Conservation (phyloP, 2,797 vertebrate genomes). For the Argya squamiceps region DNA sequence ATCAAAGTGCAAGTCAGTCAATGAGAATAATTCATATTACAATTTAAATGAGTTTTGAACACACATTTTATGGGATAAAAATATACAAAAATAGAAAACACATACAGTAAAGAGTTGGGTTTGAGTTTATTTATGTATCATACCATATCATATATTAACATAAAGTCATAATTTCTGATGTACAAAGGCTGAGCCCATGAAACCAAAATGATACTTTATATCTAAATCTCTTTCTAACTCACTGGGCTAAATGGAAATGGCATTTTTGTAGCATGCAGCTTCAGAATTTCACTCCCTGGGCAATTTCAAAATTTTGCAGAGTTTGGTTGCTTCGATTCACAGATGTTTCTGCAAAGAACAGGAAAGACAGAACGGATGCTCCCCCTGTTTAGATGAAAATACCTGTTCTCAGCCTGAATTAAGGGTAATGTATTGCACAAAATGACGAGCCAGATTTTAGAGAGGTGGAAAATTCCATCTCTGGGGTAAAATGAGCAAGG, state of each 20-base stretch:
- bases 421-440: background rate
- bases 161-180: background rate
- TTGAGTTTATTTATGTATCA: background rate
- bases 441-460: background rate
- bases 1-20: background rate
- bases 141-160: background rate
- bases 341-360: background rate
- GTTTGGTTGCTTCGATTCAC: background rate
- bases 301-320: slow-evolving; percentile 10
- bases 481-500: background rate
- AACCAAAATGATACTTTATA: background rate
- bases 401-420: background rate
- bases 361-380: background rate
- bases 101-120: rapidly evolving
- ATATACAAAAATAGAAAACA: background rate
- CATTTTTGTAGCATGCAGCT: background rate
- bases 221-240: background rate
- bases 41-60: background rate
- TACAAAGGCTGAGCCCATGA: background rate
- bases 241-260: background rate
- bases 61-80: background rate
- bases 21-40: background rate
- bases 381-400: background rate
- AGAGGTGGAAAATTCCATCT: background rate
- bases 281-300: slow-evolving; percentile 3